phyloP scores from a whole-genome alignment of 2,888 invertebrate species.

The Sinotaia quadrata region DNA sequence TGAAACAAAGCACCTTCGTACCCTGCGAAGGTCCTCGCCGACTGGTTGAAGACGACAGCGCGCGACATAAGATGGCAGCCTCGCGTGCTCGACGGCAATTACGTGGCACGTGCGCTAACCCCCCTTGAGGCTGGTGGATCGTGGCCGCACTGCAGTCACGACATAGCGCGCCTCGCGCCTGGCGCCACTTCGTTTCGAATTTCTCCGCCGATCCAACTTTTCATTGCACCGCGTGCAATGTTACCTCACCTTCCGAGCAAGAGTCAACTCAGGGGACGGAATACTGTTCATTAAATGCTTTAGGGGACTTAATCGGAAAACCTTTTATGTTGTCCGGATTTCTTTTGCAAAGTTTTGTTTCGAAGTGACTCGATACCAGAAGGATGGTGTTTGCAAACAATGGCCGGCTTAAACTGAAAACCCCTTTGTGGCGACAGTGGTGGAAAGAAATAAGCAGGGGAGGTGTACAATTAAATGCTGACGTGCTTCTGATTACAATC shows the following conservation, averaged over 20 bases:
- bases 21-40: too few species aligned
- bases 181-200: slow-evolving; percentile 7
- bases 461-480: neutral
- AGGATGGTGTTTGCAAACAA: neutral
- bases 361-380: neutral
- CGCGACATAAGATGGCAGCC: neutral
- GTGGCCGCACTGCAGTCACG: slow-evolving; percentile 15
- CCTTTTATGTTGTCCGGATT: neutral
- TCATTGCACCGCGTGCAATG: slow-evolving; percentile 16
- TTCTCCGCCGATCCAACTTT: slow-evolving; percentile 24
- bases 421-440: neutral
- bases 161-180: neutral
- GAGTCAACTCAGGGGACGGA: slow-evolving; percentile 8
- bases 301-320: neutral
- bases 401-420: neutral
- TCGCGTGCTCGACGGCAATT: slow-evolving; percentile 22
- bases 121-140: slow-evolving; percentile 13
- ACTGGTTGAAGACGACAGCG: too few species aligned
- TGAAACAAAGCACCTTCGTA: too few species aligned
- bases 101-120: neutral
- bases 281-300: slow-evolving; percentile 20
- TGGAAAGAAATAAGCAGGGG: neutral
- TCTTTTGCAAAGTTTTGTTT: neutral
- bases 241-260: neutral
- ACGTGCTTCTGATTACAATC: too few species aligned